Percentiles rank a stretch among this genome's conserved stretches.
These are phyloP conservation scores for Hycleus cichorii DNA, from an alignment of 1,140 invertebrate species.

Conservation along the genomic window DNA sequence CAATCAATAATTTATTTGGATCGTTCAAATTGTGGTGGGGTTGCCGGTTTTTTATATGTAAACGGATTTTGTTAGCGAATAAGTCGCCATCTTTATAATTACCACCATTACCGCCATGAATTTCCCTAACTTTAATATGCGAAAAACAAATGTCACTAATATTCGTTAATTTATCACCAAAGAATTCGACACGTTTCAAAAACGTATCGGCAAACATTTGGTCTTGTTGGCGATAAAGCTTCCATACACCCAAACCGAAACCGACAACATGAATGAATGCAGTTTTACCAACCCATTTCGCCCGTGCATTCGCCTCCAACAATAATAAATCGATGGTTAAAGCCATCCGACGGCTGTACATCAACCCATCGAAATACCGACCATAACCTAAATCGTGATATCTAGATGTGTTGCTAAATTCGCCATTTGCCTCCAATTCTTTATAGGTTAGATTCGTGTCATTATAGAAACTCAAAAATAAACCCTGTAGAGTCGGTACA, in stretches of 20 bases:
- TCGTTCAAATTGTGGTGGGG: slow-evolving; percentile 40
- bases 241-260: slow-evolving; percentile 47
- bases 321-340: slow-evolving; percentile 34
- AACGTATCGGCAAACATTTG: slow-evolving; percentile 44
- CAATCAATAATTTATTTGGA: slow-evolving; percentile 48
- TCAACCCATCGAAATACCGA: slow-evolving; percentile 32
- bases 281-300: slow-evolving; percentile 21
- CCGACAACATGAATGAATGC: slow-evolving; percentile 41
- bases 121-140: slow-evolving; percentile 28
- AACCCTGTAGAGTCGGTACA: slow-evolving; percentile 25
- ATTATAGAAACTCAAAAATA: no score
- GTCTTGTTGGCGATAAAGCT: slow-evolving; percentile 41
- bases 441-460: no score
- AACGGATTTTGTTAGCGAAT: slow-evolving; percentile 36
- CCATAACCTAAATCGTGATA: slow-evolving; percentile 9
- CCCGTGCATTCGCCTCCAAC: slow-evolving; percentile 35
- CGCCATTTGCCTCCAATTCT: slow-evolving; percentile 13
- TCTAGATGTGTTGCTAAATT: slow-evolving; percentile 17
- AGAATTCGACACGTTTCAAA: slow-evolving; percentile 36
- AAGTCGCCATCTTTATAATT: slow-evolving; percentile 20
- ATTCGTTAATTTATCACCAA: slow-evolving; percentile 33
- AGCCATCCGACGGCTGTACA: slow-evolving; percentile 32
- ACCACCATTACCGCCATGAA: slow-evolving; percentile 14
- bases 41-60: slow-evolving; percentile 41
- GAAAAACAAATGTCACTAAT: slow-evolving; percentile 46